Base-by-base conservation (phyloP, 1,140 invertebrate species). In the Palaemon carinicauda region DNA sequence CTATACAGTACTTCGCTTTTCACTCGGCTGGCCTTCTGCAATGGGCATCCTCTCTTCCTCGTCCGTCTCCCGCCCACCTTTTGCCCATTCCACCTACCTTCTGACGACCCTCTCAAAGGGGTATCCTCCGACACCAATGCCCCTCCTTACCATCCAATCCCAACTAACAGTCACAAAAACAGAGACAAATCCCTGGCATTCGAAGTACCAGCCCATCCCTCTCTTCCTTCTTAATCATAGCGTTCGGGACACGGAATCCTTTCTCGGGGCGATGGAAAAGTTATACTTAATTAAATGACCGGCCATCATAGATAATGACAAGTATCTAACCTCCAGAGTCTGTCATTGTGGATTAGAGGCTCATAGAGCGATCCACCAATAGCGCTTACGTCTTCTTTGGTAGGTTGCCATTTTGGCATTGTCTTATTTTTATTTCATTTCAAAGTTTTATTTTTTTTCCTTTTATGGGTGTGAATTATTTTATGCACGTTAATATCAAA, bases 251-350 rank as follows among this genome's bases (percentile, higher is more conserved):
- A 78, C 75, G 82, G 82, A 79, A 85, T 85, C 74, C 82, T 60
- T 73, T 79, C 82, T 71, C 74, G 54, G 33, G 82, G 82, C 54
- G 74, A 33, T 60, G 82, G 74, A 85, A 85, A 85, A 85, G 31
- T 85, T 85, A 85, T 85, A 85, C 82, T 85, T 85, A 78, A 85
- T 85, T 85, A 85, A 85, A 85, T 85, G 82, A 85, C 74, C 82
- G 82, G 17, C 82, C 82, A 85, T 85, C 82, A 85, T 29, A n/a
- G 82, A 41, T 85, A 85, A 85, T 85, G 82, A 85, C 82, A 85
- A 85, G 82, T 73, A 78, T 78, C 52, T 54, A n/a, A 50, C 56
- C 54, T 33, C 52, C 24, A 65, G 71, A 73, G 74, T 85, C 74
- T 85, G 82, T 85, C 82, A 85, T 85, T 85, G 82, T 60, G 74